Base-by-base conservation (phyloP, 2,113 vertebrate genomes). In the Pseudorasbora parva region DNA sequence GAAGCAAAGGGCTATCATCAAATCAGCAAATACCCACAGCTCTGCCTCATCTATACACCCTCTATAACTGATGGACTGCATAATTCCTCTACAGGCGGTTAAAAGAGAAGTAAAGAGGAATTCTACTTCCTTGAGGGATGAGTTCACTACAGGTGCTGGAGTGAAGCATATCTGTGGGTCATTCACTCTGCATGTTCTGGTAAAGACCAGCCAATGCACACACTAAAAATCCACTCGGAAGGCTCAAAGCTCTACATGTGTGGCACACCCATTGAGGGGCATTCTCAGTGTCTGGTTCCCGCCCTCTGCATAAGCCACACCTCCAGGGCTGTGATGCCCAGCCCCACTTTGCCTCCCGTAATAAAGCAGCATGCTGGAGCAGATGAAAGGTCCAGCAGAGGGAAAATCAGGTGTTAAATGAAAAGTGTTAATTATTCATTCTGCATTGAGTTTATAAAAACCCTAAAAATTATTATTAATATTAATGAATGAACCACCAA, bases 331-430 rank as follows among this genome's bases (percentile, higher is more conserved):
- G 54, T 87, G 83, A 10, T 8, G 72, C 43, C 78, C 80, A 68
- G 54, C 82, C 85, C 81, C 78, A 4, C 72, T 82, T 82, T 87
- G 89, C 78, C 84, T 88, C 79, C 82, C 88, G 60, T 89, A 89
- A 89, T 82, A 81, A 90, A 86, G 85, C 86, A 92, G 27, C 90
- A 91, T 93, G 87, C 92, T 92, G 92, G 82, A 89, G 75, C 83
- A 54, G 85, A 82, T 60, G 60, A 82, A 81, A 87, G 49, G 74
- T 68, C 72, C 81, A 72, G 64, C 64, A 86, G 75, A n/a, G 71
- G 66, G 86, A 78, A 80, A 89, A 81, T 72, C 74, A 64, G 80
- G 75, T 7, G 84, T 91, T 89, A 90, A 76, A 43, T 81, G 9
- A 77, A 30, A 21, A 71, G 83, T 74, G 27, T n/a, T 69, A 81